Percentiles rank a stretch among this genome's conserved stretches.
These are phyloP conservation scores for Cephalophus harveyi DNA, from an alignment of 2,113 vertebrate genomes.

Conservation along the genomic window DNA sequence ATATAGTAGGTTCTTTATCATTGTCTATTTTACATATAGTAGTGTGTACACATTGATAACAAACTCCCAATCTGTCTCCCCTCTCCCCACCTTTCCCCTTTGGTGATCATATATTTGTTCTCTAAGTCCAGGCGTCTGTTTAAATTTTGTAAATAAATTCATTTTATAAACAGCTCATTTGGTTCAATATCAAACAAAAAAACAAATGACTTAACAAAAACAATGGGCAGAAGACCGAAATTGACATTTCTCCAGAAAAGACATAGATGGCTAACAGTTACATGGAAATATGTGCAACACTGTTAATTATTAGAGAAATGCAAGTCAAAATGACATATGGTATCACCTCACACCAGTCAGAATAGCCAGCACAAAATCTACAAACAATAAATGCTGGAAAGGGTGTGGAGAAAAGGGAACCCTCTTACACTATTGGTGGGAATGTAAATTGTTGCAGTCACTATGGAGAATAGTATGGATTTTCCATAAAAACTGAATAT, in stretches of 20 bases:
- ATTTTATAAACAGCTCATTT: not conserved
- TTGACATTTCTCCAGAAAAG: not conserved
- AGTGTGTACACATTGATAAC: not conserved
- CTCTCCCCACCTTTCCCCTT: not conserved
- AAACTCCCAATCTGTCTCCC: not conserved
- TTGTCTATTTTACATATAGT: not conserved
- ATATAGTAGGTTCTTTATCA: not conserved
- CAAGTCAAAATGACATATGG: not conserved
- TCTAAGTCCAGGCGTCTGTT: not conserved
- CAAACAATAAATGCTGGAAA: not conserved
- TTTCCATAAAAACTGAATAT: not conserved
- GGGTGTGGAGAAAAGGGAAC: not conserved
- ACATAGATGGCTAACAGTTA: not conserved
- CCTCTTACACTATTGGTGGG: not conserved
- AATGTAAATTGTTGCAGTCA: not conserved
- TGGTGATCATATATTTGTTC: not conserved
- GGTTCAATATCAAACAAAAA: not conserved
- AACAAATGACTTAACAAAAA: not conserved
- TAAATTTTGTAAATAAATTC: not conserved
- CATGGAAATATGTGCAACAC: not conserved
- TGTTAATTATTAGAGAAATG: not conserved
- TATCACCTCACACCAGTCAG: not conserved
- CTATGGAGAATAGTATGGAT: not conserved
- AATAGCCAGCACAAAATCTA: not conserved
- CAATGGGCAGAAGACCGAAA: not conserved